A percentile compares a stretch with the other conserved stretches of the same genome.
Conservation (phyloP, 1,140 invertebrate species). For the Metopolophium dirhodum region DNA sequence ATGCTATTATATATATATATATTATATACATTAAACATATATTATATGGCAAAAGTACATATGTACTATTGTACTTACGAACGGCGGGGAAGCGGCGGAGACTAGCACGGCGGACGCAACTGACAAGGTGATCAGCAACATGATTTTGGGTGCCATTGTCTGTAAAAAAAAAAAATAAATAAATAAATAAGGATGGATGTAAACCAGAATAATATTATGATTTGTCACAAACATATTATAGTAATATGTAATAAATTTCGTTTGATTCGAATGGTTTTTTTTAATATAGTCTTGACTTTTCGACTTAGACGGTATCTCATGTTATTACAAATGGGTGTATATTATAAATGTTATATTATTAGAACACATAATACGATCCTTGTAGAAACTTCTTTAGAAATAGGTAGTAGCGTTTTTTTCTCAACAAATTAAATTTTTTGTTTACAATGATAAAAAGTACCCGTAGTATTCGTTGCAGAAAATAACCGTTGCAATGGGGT, state of each 20-base stretch:
- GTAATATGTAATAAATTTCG: neutral
- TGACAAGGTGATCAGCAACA: neutral
- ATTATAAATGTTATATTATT: neutral
- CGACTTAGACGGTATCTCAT: neutral
- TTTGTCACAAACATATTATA: neutral
- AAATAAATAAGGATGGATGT: neutral
- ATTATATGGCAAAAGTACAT: neutral
- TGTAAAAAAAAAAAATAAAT: slow-evolving; percentile 33
- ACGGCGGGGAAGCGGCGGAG: slow-evolving; percentile 2
- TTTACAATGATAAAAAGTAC: too few species aligned
- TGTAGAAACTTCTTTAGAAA: too few species aligned
- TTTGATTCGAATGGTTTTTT: neutral
- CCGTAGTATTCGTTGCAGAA: neutral
- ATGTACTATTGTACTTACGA: slow-evolving; percentile 21
- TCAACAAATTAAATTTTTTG: neutral
- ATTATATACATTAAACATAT: neutral
- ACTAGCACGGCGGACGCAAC: neutral
- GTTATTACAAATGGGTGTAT: neutral
- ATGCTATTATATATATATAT: neutral
- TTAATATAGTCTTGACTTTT: neutral
- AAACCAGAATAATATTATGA: neutral
- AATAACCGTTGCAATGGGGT: neutral
- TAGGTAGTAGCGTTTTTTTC: neutral
- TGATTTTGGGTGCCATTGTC: slow-evolving; percentile 36
- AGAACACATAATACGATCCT: too few species aligned